These are phyloP conservation scores for Steinernema feltiae DNA, from an alignment of 1,140 invertebrate genomes.

Conservation along the genomic window DNA sequence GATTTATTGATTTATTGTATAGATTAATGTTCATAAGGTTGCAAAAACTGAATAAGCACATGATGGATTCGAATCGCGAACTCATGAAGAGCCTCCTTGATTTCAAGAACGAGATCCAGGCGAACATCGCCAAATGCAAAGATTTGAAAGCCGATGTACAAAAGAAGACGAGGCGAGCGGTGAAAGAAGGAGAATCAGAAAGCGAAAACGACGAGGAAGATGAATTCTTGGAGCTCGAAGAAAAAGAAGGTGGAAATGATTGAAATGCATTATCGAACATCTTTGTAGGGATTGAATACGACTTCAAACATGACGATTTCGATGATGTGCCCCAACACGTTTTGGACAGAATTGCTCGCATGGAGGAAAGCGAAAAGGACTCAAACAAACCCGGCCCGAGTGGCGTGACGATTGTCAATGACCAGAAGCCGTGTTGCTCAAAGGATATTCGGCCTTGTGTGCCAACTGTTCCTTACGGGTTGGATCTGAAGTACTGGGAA, in stretches of 20 bases:
- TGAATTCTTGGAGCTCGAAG: conserved; percentile 42
- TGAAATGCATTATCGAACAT: background rate
- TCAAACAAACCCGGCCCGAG: conserved; percentile 11
- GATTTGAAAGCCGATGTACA: conserved; percentile 7
- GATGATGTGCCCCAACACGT: conserved; percentile 23
- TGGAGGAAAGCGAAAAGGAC: background rate
- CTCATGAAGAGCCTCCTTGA: background rate
- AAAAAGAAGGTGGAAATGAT: conserved; percentile 36
- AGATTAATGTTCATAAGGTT: background rate
- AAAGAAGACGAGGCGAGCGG: conserved; percentile 13
- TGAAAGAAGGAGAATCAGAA: background rate
- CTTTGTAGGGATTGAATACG: conserved; percentile 29
- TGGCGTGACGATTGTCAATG: background rate
- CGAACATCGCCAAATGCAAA: conserved; percentile 20
- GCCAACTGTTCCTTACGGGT: conserved; percentile 37
- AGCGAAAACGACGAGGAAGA: conserved; percentile 32
- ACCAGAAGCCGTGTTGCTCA: background rate
- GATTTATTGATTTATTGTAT: background rate
- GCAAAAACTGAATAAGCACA: background rate
- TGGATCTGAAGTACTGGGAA: conserved; percentile 52
- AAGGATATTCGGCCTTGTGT: background rate
- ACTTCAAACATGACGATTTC: conserved; percentile 26
- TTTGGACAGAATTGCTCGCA: conserved; percentile 27
- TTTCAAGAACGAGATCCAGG: conserved; percentile 19
- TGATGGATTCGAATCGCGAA: conserved; percentile 4